A percentile compares a stretch with the other conserved stretches of the same genome.
These are phyloP conservation scores for Drosophila eohydei DNA, from an alignment of 2,888 invertebrate species.

Conservation along the genomic window DNA sequence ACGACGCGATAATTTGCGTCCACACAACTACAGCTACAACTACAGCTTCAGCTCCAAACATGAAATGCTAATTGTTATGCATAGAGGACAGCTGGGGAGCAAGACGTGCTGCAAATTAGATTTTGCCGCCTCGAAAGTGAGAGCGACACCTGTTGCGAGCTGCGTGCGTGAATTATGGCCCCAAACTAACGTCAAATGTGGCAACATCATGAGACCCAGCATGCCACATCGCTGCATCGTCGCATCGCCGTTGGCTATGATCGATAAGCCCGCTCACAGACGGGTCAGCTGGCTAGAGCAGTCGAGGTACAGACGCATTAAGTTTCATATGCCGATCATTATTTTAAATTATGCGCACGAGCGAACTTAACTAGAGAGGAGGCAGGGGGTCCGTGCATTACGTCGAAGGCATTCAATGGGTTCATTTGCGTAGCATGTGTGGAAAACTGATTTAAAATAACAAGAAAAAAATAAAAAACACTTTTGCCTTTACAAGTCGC, in stretches of 20 bases:
- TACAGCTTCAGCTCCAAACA: conserved; percentile 30
- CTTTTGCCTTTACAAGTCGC: conserved; percentile 57
- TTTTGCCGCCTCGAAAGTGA: conserved; percentile 65
- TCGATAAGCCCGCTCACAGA: conserved; percentile 64
- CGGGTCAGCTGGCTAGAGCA: conserved; percentile 30
- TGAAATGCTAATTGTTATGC: conserved; percentile 74
- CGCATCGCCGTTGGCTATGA: conserved; percentile 49
- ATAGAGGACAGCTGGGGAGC: conserved; percentile 55
- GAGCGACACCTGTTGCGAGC: conserved; percentile 70
- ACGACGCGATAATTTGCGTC: conserved; percentile 59
- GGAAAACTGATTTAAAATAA: conserved; percentile 60
- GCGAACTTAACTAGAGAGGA: conserved; percentile 51
- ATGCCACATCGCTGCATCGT: conserved; percentile 14
- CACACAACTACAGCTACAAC: conserved; percentile 16
- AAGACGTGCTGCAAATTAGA: conserved; percentile 44
- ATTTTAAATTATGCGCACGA: conserved; percentile 80
- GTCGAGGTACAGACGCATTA: conserved; percentile 65
- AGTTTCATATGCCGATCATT: conserved; percentile 76
- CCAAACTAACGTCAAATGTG: conserved; percentile 47
- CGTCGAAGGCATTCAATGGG: conserved; percentile 65
- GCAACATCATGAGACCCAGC: conserved; percentile 54
- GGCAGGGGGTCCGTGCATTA: conserved; percentile 48
- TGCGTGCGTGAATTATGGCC: conserved; percentile 57
- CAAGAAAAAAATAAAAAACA: conserved; percentile 21
- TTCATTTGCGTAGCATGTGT: conserved; percentile 70